Base-by-base conservation (phyloP, 2,888 invertebrate species). In the Carcina quercana region DNA sequence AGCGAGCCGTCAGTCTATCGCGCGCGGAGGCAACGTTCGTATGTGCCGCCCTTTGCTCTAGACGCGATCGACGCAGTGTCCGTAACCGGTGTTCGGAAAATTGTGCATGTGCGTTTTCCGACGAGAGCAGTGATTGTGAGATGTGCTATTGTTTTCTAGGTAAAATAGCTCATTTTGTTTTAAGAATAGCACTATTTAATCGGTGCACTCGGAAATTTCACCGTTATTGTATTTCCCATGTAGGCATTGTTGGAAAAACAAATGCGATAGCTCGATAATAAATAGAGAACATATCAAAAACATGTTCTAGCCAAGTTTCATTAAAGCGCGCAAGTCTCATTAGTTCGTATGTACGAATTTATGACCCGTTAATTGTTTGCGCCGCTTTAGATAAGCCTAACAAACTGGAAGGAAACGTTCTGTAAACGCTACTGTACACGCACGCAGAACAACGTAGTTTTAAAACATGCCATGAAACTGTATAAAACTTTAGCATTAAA, bases 41-140 rank as follows among this genome's bases (percentile, higher is more conserved):
- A 64, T 56, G 78, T 79, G 74, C 74, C 72, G 73, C 74, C 57
- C 63, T 66, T 70, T 73, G 75, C 68, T 72, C 50, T 59, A n/a
- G 60, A 67, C 71, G 79, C 76, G 80, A 80, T 70, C 80, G 78
- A 78, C 79, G 73, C 78, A 72, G 78, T 78, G 73, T 70, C 79
- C 78, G 79, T 74, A 79, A 79, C 67, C 72, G 79, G 72, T 74
- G 75, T 76, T 80, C 80, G 82, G 82, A 80, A 80, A 83, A 82
- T 82, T 83, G 82, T 83, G 82, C 76, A 80, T 83, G 82, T 83
- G 82, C 82, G 78, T 78, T 83, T 82, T 80, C 82, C 82, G 80
- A 71, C 65, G 63, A 68, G 60, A 69, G 72, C 70, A 76, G 80
- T 82, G 76, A 63, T 72, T 74, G 80, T 82, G 83, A 73, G 71